Base-by-base conservation (phyloP, 23 tunicate genomes). In the Clavelina lepadiformis region DNA sequence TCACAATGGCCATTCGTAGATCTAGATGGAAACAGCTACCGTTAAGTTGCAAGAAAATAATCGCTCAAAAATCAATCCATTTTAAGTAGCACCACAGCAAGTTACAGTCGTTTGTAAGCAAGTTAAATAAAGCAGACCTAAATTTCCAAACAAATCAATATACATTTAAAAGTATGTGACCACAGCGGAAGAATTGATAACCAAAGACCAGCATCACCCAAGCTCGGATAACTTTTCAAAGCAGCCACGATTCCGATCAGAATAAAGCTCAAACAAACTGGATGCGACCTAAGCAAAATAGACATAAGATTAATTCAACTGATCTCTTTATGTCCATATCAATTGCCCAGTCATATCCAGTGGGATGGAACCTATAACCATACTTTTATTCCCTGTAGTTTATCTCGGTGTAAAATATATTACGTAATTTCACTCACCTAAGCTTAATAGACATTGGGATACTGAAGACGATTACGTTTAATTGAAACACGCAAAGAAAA, bases 131-230 rank as follows among this genome's bases (percentile, higher is more conserved):
- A 15, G 11, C 15, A 44, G 49, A 15, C 15, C 49, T 11, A 44
- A 11, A 44, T 44, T 44, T 44, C 11, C 11, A 44, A 15, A 11
- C 49, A 18, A 44, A 44, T 3, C 5, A 33, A 66, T 63, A 51
- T 65, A 82, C 91, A 81, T 3, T 37, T 52, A 52, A 81, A 89
- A 1, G 80, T 75, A 47, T 89, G 79, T 0, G 83, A 75, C 88
- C 88, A 89, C 46, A 89, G 33, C 3, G 97, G 97, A 15, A 81
- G 36, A 25, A 89, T 18, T 23, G 78, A 89, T 1, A 89, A 28
- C 80, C 97, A 89, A 20, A 81, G 75, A 32, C 70, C 65, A 2
- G 83, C 76, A 64, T 89, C 97, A 1, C 91, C 97, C 18, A 81
- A 51, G 19, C 74, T 37, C 3, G 97, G 88, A 44, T 89, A 89